A percentile compares a stretch with the other conserved stretches of the same genome.
phyloP scores from a whole-genome alignment of 2,113 vertebrate genomes.

The Platysternon megacephalum region DNA sequence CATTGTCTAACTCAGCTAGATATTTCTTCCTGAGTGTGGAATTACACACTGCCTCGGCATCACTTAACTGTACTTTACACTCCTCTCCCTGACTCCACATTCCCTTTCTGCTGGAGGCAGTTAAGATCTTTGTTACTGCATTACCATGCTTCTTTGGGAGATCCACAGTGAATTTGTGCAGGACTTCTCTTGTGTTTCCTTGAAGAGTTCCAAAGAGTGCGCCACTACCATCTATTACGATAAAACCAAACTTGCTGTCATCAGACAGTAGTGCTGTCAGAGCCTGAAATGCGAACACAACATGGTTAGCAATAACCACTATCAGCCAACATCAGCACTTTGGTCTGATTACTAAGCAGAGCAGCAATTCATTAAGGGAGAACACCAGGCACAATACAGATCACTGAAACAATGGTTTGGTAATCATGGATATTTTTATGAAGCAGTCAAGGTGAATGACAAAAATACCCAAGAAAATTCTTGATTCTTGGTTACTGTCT shows the following conservation, averaged over 20 bases:
- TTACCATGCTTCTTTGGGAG: slow-evolving; percentile 99
- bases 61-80: background rate
- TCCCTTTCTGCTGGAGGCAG: background rate
- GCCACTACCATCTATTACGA: slow-evolving; percentile 98
- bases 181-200: slow-evolving; percentile 98
- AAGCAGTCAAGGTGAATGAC: background rate
- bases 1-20: background rate
- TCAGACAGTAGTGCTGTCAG: slow-evolving; percentile 97
- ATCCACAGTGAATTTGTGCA: slow-evolving; percentile 99
- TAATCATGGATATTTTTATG: rapidly evolving
- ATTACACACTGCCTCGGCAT: background rate
- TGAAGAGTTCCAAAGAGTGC: slow-evolving; percentile 99
- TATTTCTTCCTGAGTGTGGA: background rate
- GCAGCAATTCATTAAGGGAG: background rate
- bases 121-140: background rate
- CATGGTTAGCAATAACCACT: background rate
- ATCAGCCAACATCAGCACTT: background rate
- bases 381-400: background rate
- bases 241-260: slow-evolving; percentile 99
- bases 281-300: slow-evolving; percentile 82
- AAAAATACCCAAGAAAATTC: background rate
- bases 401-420: rapidly evolving
- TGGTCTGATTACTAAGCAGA: background rate
- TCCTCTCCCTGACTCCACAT: background rate
- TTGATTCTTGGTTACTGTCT: background rate